Percentiles rank a stretch among this genome's conserved stretches.
phyloP scores from a whole-genome alignment of 2,797 vertebrate genomes.

The Sternotherus odoratus region DNA sequence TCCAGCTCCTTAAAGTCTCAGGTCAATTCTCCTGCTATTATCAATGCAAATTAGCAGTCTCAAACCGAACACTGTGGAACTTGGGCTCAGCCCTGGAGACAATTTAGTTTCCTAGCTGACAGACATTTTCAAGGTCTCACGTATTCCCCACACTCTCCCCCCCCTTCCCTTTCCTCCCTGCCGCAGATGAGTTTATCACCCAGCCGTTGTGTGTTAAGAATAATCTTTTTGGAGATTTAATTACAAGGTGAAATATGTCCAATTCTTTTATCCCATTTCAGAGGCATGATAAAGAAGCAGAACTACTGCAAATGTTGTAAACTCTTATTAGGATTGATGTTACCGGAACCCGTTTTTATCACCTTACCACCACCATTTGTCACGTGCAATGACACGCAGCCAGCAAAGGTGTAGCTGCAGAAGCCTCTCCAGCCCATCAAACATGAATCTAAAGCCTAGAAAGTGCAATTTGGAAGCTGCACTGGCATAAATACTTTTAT shows the following conservation, averaged over 20 bases:
- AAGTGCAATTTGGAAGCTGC: background rate
- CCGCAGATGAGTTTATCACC: background rate
- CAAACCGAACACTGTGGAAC: background rate
- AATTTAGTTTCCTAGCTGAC: background rate
- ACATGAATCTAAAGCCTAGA: rapidly evolving
- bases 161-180: background rate
- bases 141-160: rapidly evolving
- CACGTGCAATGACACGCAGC: rapidly evolving
- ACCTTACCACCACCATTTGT: rapidly evolving
- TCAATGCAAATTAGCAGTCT: background rate
- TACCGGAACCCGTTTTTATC: background rate
- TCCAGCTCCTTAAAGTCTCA: background rate
- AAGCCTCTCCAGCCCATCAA: background rate
- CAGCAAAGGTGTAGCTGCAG: background rate
- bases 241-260: background rate
- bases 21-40: background rate
- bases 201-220: rapidly evolving
- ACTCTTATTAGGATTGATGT: background rate
- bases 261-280: background rate
- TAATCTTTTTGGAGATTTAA: background rate
- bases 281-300: background rate
- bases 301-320: background rate
- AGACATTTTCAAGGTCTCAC: rapidly evolving
- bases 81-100: background rate
- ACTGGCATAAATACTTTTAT: background rate